Percentiles rank a stretch among this genome's conserved stretches.
These are phyloP conservation scores for Nymphalis urticae DNA, from an alignment of 2,888 invertebrate genomes.

Conservation along the genomic window DNA sequence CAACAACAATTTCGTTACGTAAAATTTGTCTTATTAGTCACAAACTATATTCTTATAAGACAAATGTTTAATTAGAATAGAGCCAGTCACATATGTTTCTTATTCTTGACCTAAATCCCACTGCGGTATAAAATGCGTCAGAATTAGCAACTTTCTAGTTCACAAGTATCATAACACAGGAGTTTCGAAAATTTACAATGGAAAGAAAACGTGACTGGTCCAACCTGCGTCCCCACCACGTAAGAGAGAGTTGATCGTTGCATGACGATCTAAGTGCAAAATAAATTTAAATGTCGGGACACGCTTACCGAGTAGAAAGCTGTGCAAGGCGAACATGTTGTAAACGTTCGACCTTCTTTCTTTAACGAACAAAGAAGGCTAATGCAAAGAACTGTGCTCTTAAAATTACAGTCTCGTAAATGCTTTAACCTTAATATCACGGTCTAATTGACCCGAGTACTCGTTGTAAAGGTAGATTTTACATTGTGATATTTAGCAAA, in stretches of 20 bases:
- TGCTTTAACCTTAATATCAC: conserved; percentile 69
- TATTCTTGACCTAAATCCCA: conserved; percentile 71
- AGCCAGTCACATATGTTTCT: conserved; percentile 36
- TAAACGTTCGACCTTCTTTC: conserved; percentile 78
- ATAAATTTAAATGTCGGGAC: conserved; percentile 79
- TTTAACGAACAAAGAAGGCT: conserved; percentile 73
- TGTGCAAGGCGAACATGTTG: conserved; percentile 78
- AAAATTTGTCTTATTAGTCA: neutral
- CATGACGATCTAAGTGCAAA: conserved; percentile 71
- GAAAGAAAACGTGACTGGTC: conserved; percentile 74
- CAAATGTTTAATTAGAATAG: conserved; percentile 27
- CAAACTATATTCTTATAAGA: too few species aligned
- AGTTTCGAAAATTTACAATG: conserved; percentile 63
- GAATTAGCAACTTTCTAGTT: conserved; percentile 51
- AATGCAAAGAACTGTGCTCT: conserved; percentile 62
- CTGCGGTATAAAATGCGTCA: conserved; percentile 53
- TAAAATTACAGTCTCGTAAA: conserved; percentile 61
- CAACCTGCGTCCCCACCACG: conserved; percentile 70
- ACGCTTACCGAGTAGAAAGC: conserved; percentile 78
- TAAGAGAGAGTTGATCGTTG: conserved; percentile 71
- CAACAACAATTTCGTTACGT: neutral
- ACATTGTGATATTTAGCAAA: conserved; percentile 46
- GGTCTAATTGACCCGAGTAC: conserved; percentile 68
- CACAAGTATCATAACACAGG: conserved; percentile 11
- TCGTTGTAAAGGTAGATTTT: conserved; percentile 49